A percentile compares a stretch with the other conserved stretches of the same genome.
These are phyloP conservation scores for Dasypogon diadema DNA, from an alignment of 2,888 invertebrate genomes.

Conservation along the genomic window DNA sequence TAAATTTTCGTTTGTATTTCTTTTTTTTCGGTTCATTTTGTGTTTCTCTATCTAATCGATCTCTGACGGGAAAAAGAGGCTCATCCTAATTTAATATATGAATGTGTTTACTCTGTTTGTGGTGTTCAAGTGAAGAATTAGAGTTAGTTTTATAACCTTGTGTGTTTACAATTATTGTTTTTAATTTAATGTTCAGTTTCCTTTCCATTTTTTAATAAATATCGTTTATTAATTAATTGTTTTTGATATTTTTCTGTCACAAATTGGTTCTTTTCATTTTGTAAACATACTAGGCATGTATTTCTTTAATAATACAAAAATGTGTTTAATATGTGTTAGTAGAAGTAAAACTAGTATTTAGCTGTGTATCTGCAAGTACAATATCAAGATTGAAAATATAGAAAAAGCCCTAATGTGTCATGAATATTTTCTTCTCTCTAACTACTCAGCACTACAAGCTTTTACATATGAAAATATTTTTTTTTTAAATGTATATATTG, in stretches of 20 bases:
- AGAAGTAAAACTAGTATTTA: not conserved
- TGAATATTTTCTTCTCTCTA: not conserved
- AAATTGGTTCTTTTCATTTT: not conserved
- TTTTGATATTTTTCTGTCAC: too few species aligned
- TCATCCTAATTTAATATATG: slow-evolving; percentile 20
- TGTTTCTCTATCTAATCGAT: slow-evolving; percentile 40
- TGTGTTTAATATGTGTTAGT: not conserved
- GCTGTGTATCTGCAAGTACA: not conserved
- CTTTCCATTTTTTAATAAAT: too few species aligned
- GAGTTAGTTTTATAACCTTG: slow-evolving; percentile 2
- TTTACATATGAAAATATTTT: not conserved
- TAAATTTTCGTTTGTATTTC: slow-evolving; percentile 52
- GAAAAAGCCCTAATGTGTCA: slow-evolving; percentile 20
- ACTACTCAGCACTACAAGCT: slow-evolving; percentile 41
- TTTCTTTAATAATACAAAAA: not conserved
- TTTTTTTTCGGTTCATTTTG: slow-evolving; percentile 32
- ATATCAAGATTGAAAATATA: not conserved
- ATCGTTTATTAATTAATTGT: too few species aligned
- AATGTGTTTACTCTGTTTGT: slow-evolving; percentile 31
- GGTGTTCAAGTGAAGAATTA: not conserved
- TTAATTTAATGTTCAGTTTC: not conserved
- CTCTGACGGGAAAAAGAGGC: slow-evolving; percentile 54
- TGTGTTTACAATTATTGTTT: slow-evolving; percentile 16
- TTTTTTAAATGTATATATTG: too few species aligned
- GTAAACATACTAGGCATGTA: slow-evolving; percentile 27